phyloP scores from a whole-genome alignment of 2,888 invertebrate species.

The Minunthozetes semirufus region DNA sequence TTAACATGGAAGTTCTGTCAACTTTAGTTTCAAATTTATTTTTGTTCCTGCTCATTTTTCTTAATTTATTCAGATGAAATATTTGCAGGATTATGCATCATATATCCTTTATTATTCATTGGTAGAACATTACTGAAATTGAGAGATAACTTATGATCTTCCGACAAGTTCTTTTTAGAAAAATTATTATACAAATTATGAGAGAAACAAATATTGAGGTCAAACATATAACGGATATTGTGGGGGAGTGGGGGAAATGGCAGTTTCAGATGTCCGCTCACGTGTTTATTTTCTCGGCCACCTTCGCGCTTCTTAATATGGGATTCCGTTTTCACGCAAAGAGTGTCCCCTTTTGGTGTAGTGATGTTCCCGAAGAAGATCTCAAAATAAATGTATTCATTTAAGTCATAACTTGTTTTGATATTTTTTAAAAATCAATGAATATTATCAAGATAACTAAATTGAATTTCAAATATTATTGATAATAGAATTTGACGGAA shows the following conservation, averaged over 20 bases:
- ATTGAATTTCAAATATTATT: neutral
- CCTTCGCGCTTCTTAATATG: neutral
- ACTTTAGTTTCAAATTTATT: no score
- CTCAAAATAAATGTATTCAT: neutral
- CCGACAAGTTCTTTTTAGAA: neutral
- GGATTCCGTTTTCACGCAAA: conserved; percentile 13
- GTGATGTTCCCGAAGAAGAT: neutral
- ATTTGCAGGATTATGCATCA: no score
- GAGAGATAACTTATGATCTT: no score
- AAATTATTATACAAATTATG: neutral
- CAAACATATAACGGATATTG: conserved; percentile 20
- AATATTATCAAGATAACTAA: no score
- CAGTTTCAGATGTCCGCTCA: no score
- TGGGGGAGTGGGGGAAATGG: conserved; percentile 30
- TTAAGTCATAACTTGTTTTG: neutral
- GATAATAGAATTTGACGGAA: conserved; percentile 6
- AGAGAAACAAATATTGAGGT: no score
- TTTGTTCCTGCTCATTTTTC: no score
- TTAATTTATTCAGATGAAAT: no score
- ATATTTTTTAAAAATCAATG: no score
- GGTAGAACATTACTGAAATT: no score
- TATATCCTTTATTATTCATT: no score
- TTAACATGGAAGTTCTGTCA: no score
- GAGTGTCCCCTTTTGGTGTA: conserved; percentile 2
- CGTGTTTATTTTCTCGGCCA: neutral